phyloP scores from a whole-genome alignment of 2,797 vertebrate genomes.

The Steatocranus sp. region DNA sequence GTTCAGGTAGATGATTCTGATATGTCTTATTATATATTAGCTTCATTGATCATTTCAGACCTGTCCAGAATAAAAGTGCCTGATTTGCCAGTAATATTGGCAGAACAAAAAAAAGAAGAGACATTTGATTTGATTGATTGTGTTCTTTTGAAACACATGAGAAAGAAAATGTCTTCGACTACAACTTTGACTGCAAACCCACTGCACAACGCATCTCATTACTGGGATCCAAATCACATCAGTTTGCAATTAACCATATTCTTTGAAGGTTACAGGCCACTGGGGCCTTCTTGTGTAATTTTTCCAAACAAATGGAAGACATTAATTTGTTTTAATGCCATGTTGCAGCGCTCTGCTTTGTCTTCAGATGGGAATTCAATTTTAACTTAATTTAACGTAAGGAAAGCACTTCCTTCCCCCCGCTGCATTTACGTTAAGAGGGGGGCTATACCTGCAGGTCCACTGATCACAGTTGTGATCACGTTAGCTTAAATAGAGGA shows the following conservation, averaged over 20 bases:
- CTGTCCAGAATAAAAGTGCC: not conserved
- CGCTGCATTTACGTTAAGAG: not conserved
- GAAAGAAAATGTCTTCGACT: slow-evolving; percentile 3
- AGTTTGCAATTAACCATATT: slow-evolving; percentile 31
- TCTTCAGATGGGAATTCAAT: slow-evolving; percentile 51
- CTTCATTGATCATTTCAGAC: not conserved
- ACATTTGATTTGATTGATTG: not conserved
- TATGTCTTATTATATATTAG: not conserved
- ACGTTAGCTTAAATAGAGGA: not conserved
- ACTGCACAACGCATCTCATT: not conserved
- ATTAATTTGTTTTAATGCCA: slow-evolving; percentile 39
- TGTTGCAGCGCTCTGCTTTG: not conserved
- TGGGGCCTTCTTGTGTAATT: not conserved
- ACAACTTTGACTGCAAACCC: not conserved
- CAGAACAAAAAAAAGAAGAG: not conserved
- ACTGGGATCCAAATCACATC: slow-evolving; percentile 25
- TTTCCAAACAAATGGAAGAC: slow-evolving; percentile 34
- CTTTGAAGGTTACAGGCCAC: slow-evolving; percentile 30
- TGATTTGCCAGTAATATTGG: not conserved
- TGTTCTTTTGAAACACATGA: not conserved
- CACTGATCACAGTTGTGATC: not conserved
- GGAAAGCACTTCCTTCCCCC: not conserved
- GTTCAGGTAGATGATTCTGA: not conserved
- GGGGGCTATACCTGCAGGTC: not conserved
- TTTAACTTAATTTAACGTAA: slow-evolving; percentile 46